These are phyloP conservation scores for Bombus soroeensis DNA, from an alignment of 1,140 invertebrate species.

Conservation along the genomic window DNA sequence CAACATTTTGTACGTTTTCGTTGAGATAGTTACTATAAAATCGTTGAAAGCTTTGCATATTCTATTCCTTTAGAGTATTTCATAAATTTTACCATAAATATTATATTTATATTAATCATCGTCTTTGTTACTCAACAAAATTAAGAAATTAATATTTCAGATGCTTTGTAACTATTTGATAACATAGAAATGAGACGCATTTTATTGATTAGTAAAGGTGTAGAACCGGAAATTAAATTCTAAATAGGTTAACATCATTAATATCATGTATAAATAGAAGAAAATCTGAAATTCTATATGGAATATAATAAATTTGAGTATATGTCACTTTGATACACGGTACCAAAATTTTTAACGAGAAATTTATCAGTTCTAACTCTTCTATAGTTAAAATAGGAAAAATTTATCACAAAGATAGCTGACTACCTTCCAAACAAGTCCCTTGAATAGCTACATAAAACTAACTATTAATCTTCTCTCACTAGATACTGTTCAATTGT, in stretches of 20 bases:
- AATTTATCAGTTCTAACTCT: neutral
- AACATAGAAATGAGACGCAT: neutral
- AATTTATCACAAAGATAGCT: slow-evolving; percentile 1
- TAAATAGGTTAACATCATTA: neutral
- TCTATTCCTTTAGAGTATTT: neutral
- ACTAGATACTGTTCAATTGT: too few species aligned
- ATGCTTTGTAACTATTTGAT: neutral
- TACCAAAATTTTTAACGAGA: too few species aligned
- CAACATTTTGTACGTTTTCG: neutral
- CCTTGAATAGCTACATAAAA: neutral
- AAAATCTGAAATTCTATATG: too few species aligned
- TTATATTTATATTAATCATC: neutral
- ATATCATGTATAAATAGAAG: too few species aligned
- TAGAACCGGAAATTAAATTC: neutral
- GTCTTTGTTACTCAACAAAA: neutral
- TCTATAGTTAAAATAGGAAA: neutral
- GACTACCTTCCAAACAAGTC: neutral
- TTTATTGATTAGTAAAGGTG: neutral
- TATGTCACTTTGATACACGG: too few species aligned
- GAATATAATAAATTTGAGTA: too few species aligned
- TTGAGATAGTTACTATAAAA: neutral
- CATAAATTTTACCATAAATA: neutral
- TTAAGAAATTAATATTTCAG: neutral
- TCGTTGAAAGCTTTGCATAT: neutral
- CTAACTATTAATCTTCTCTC: slow-evolving; percentile 10